Evolutionary conservation across 1,140 invertebrate species (phyloP).

Genomic region (Trichomalopsis sarcophagae): DNA sequence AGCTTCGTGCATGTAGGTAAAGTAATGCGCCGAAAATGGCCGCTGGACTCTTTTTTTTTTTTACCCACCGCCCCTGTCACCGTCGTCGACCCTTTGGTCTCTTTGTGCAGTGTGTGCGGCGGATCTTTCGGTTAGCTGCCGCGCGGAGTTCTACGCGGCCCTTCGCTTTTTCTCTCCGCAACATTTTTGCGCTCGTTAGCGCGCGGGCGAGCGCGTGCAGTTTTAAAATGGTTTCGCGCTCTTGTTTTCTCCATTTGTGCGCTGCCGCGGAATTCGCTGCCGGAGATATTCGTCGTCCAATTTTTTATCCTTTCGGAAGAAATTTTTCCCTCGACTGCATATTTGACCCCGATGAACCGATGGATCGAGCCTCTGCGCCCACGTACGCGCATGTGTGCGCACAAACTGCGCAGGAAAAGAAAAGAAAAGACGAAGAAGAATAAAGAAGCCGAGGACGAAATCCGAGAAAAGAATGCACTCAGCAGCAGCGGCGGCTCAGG

Average conservation of each 20-base stretch:
- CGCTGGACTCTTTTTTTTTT: constrained; percentile 6
- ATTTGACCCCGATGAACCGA: too few species aligned
- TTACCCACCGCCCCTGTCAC: not conserved
- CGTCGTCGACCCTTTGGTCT: constrained; percentile 26
- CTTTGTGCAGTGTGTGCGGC: constrained; percentile 12
- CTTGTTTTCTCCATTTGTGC: constrained; percentile 4
- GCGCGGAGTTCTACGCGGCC: not conserved
- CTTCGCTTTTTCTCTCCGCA: not conserved
- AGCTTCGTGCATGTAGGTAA: constrained; percentile 26
- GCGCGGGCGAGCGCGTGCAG: not conserved
- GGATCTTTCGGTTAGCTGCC: not conserved
- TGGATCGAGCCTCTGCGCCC: too few species aligned
- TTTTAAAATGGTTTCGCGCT: constrained; percentile 10
- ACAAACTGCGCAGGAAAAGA: too few species aligned
- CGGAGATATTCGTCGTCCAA: not conserved
- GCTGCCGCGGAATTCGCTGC: not conserved
- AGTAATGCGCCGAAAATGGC: constrained; percentile 41
- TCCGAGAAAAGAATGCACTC: constrained; percentile 25
- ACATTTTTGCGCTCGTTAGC: constrained; percentile 11
- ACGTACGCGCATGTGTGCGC: too few species aligned
- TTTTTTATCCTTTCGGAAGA: not conserved
- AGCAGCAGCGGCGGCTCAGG: not conserved
- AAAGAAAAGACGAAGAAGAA: constrained; percentile 10
- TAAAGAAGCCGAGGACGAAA: not conserved
- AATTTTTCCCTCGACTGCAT: too few species aligned